Evolutionary conservation across 2,888 invertebrate species (phyloP), one percentile per base, ranked within the genome.

Genomic region (Dendrolimus pini): DNA sequence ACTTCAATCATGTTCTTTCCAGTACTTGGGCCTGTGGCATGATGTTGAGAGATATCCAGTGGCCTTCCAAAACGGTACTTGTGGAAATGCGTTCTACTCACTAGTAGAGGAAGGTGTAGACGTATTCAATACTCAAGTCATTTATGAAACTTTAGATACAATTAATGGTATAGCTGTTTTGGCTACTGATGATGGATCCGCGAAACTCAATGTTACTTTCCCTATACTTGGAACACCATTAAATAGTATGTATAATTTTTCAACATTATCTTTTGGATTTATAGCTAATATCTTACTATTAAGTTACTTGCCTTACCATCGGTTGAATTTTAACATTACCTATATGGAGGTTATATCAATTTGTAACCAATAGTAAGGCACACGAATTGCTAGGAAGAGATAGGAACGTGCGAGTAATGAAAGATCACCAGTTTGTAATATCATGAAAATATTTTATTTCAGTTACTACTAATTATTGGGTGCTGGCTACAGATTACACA

Each of bases 401-500:
- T 30, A 30, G 30, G 6, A 30, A 30, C 30, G 30, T 30, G 30
- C 30, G 30, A 3, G 30, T 0, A 30, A 30, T 30, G 3, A 6
- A 30, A 30, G 6, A 6, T 30, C 6, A 30, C 30, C 6, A 30
- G 30, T 30, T 30, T 30, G 6, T 30, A 30, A 30, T 30, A 30
- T 30, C 30, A 30, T 30, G 30, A 30, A 30, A 30, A 42, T 14
- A 55, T 57, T 59, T 65, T 57, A 47, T 82, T 68, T 58, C 75
- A 87, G 87, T 62, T 0, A 74, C 77, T 3, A 70, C 78, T 1
- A 76, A 81, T 52, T 88, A 94, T 72, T 94, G 93, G 93, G 83
- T 95, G 1, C 68, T 95, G 41, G 92, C 86, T 12, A 94, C 94
- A 0, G 94, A 95, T 75, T 95, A 95, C 71, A 75, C 66, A 0